Evolutionary conservation across 35 echinoderm and acorn worm genomes (phyloP), one percentile per base, ranked within the genome.

Genomic region (Chiridota heheva): DNA sequence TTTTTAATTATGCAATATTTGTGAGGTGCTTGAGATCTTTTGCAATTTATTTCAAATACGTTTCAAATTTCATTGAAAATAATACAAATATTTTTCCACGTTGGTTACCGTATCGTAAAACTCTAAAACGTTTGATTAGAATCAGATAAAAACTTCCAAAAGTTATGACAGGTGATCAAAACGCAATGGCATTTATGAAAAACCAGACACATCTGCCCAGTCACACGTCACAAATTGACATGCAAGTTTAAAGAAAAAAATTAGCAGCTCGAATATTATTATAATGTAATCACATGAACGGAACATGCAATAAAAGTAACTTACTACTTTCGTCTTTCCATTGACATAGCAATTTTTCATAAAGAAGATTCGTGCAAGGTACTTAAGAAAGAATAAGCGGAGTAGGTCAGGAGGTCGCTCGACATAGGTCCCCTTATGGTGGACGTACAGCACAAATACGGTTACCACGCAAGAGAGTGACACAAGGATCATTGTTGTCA

Each of bases 401-500:
- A 96, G 60, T 66, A 78, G 72, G 4, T 67, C 49, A 33, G 92
- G 87, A 29, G 87, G 79, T 20, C 78, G 68, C 10, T 61, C 49
- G 8, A 39, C 58, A 47, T 87, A 81, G 1, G 45, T 60, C 10
- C 92, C 92, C 20, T 61, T 44, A 55, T 96, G 88, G 56, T 90
- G 82, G n/a, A 90, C 47, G 27, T 83, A 69, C 3, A 96, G 70
- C 25, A 96, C 92, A 26, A 96, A 53, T 24, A 87, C 83, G 0
- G 87, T 86, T 48, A 96, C 26, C 2, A 96, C 36, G 1, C 77
- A 90, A 2, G 92, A 96, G 5, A 86, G 69, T 10, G 88, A 87
- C 30, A 96, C 92, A 7, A 96, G 72, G 5, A 90, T 61, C 67
- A 96, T 90, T 7, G 92, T 96, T 12, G 66, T 42, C 32, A 96